Base-by-base conservation (phyloP, 1,140 invertebrate species). In the Ylistrum balloti region DNA sequence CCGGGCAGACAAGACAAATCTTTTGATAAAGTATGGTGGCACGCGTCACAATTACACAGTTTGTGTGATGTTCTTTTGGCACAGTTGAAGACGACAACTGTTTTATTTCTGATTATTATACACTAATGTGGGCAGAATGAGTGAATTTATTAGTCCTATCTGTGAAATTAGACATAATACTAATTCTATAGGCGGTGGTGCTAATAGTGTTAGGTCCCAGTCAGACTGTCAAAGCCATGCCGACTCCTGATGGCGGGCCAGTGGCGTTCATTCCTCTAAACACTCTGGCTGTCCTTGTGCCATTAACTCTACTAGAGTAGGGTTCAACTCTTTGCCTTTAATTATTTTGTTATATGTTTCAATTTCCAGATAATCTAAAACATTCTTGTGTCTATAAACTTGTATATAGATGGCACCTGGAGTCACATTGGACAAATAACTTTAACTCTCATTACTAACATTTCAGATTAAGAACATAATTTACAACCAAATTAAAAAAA, bases 1-100 rank as follows among this genome's bases (percentile, higher is more conserved):
- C n/a, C 56, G n/a, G 56, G n/a, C 2, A 22, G 28, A 11, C n/a
- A 22, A n/a, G 56, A n/a, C n/a, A 22, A 28, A 28, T 22, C 28
- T n/a, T 74, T 74, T 74, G 56, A 74, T 74, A 74, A 38, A 74
- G n/a, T n/a, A 28, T n/a, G 22, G 56, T 74, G 56, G 56, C 56
- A 74, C 56, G n/a, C 56, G 56, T 28, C 56, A 74, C 56, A 74
- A 74, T 74, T 74, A 74, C 17, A 48, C n/a, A 9, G 22, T 20
- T 56, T 56, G 13, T 56, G 45, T 56, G 45, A 56, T 17, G 56
- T 74, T 74, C 56, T 74, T 74, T 48, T 74, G 9, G 56, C 0
- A 28, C 3, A 5, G 17, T 7, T 28, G n/a, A 74, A 28, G 56
- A 74, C n/a, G 56, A 74, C 22, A 74, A 74, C 56, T 28, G 28